Evolutionary conservation across 2,888 invertebrate species (phyloP), one percentile per base, ranked within the genome.

Genomic region (Tholera decimalis): DNA sequence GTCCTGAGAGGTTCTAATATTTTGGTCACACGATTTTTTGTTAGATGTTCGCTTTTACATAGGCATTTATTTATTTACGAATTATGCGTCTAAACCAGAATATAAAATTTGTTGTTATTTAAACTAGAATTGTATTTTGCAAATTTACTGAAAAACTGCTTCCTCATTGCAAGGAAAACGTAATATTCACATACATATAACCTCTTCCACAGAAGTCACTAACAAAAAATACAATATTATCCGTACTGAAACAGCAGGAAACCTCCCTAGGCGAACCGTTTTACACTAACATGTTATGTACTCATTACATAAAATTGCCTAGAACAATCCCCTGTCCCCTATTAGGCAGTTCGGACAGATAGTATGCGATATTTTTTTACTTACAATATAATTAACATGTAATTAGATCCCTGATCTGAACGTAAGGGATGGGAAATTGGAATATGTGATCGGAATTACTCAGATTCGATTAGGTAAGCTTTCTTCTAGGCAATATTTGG

Each of bases 271-370:
- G 60, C 62, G 77, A 60, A 43, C 30, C 39, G 39, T 63, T 73
- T 67, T 73, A 67, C 47, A 61, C 26, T 8, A 60, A 35, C 39
- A 57, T 57, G 53, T 46, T 57, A 46, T 50, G 49, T 50, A 57
- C 57, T 67, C 68, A 77, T 73, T 76, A 73, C 54, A 49, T 68
- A 60, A 68, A 73, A 77, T 77, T 63, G 39, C 46, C 18, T 8
- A 24, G 39, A 57, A 58, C 44, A 56, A 71, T 63, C 43, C 46
- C 58, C 22, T n/a, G 62, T 43, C 39, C 56, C 58, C 33, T 50
- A 54, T 77, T 26, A 43, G 43, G 35, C n/a, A 15, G 28, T 75
- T 46, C 47, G 47, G 49, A 58, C 54, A 46, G 61, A 72, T 62
- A 67, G 66, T 66, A 61, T 24, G 39, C 35, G 41, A 72, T 58